A percentile compares a stretch with the other conserved stretches of the same genome.
These are phyloP conservation scores for Decapterus maruadsi DNA, from an alignment of 2,797 vertebrate genomes.

Conservation along the genomic window DNA sequence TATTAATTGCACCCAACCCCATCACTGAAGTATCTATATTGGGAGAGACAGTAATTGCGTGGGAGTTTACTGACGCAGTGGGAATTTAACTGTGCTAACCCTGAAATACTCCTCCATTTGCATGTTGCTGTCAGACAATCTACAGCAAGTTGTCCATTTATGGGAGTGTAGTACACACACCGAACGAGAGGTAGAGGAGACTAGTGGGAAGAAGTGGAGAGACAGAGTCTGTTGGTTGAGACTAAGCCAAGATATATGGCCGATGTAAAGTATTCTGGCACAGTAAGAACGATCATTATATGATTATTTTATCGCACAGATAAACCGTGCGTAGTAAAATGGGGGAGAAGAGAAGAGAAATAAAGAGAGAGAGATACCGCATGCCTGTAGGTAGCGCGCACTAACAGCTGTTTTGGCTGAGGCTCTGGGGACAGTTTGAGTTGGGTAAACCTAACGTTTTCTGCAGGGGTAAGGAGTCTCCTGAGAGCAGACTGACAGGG, in stretches of 20 bases:
- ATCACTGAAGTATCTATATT: neutral
- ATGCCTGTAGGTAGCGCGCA: slow-evolving; percentile 61
- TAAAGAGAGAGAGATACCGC: slow-evolving; percentile 57
- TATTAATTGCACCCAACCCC: slow-evolving; percentile 6
- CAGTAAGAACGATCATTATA: slow-evolving; percentile 43
- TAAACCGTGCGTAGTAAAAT: slow-evolving; percentile 53
- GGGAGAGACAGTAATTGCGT: neutral
- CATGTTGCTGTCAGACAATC: neutral
- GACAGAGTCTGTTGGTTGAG: neutral
- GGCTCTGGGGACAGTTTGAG: slow-evolving; percentile 73
- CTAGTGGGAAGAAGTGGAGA: neutral
- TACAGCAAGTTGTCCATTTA: slow-evolving; percentile 3
- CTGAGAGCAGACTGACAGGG: slow-evolving; percentile 60
- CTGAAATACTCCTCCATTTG: slow-evolving; percentile 5
- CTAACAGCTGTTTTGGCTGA: slow-evolving; percentile 76
- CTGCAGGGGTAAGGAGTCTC: slow-evolving; percentile 71
- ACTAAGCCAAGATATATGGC: slow-evolving; percentile 25
- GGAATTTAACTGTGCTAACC: neutral
- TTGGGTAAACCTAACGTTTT: slow-evolving; percentile 74
- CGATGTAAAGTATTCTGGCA: slow-evolving; percentile 28
- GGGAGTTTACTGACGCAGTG: slow-evolving; percentile 8
- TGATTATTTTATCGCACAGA: slow-evolving; percentile 58
- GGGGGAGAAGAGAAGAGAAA: slow-evolving; percentile 33
- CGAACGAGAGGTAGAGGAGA: neutral
- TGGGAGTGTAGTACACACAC: neutral